Conservation (phyloP, 1,140 invertebrate genomes). For the Charaxes varanes region DNA sequence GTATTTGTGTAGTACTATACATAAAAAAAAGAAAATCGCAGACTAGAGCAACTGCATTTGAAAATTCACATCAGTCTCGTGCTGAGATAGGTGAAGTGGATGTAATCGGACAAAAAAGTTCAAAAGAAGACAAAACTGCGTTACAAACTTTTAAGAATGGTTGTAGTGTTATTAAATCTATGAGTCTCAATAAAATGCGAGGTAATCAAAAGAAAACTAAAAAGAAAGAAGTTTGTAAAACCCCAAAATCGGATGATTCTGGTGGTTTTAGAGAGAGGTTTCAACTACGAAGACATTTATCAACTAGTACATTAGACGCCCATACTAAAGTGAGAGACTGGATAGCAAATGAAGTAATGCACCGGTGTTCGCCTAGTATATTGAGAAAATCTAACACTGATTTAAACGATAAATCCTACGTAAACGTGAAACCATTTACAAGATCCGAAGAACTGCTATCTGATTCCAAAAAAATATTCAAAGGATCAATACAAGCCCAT, state of each 20-base stretch:
- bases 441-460: conserved; percentile 57
- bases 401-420: conserved; percentile 54
- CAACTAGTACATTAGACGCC: conserved; percentile 86
- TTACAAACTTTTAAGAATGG: conserved; percentile 61
- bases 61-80: conserved; percentile 52
- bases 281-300: conserved; percentile 81
- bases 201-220: conserved; percentile 49
- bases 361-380: conserved; percentile 81
- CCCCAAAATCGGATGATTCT: conserved; percentile 76
- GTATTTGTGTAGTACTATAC: conserved; percentile 84
- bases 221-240: conserved; percentile 77
- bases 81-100: conserved; percentile 59
- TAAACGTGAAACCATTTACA: conserved; percentile 47
- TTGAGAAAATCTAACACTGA: conserved; percentile 74
- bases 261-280: conserved; percentile 75
- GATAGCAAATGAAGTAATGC: conserved; percentile 85
- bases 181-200: conserved; percentile 66
- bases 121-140: conserved; percentile 58
- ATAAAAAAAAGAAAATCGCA: conserved; percentile 80
- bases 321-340: conserved; percentile 89
- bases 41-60: conserved; percentile 69
- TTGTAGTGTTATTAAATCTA: conserved; percentile 75
- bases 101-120: conserved; percentile 60
- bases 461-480: conserved; percentile 46
- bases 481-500: conserved; percentile 28